Evolutionary conservation across 1,140 invertebrate genomes (phyloP).

Genomic region (Hydropsyche tenuis): DNA sequence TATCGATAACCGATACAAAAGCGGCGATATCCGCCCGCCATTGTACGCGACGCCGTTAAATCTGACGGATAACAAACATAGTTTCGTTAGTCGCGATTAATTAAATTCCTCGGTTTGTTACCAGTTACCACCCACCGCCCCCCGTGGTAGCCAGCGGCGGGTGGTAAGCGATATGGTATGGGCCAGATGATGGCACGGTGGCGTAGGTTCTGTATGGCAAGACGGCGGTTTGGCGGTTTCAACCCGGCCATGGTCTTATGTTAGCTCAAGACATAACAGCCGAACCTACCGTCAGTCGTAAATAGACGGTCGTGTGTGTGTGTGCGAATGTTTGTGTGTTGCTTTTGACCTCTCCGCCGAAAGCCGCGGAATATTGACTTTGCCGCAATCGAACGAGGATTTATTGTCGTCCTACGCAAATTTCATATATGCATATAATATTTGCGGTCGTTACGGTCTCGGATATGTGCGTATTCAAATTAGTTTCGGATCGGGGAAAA

Average conservation of each 20-base stretch:
- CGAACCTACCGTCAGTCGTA: not conserved
- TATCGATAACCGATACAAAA: slow-evolving; percentile 21
- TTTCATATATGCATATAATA: not conserved
- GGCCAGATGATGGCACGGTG: too few species aligned
- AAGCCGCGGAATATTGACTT: not conserved
- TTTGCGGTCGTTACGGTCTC: not conserved
- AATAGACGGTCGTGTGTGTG: not conserved
- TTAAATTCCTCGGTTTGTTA: slow-evolving; percentile 23
- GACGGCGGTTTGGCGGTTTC: too few species aligned
- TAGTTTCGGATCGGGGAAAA: not conserved
- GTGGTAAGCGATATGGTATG: not conserved
- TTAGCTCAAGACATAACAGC: too few species aligned
- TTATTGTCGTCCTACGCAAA: slow-evolving; percentile 1
- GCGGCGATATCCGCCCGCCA: too few species aligned
- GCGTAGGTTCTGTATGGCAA: too few species aligned
- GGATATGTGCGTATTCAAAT: not conserved
- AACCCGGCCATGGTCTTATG: too few species aligned
- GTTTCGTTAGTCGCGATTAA: slow-evolving; percentile 24
- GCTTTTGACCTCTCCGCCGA: not conserved
- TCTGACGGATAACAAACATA: slow-evolving; percentile 26
- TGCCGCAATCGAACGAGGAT: slow-evolving; percentile 9
- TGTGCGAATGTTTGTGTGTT: not conserved
- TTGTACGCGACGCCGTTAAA: slow-evolving; percentile 7
- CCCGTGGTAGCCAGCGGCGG: too few species aligned
- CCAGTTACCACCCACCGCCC: too few species aligned